Base-by-base conservation (phyloP, 2,113 vertebrate genomes). In the Cynocephalus volans region DNA sequence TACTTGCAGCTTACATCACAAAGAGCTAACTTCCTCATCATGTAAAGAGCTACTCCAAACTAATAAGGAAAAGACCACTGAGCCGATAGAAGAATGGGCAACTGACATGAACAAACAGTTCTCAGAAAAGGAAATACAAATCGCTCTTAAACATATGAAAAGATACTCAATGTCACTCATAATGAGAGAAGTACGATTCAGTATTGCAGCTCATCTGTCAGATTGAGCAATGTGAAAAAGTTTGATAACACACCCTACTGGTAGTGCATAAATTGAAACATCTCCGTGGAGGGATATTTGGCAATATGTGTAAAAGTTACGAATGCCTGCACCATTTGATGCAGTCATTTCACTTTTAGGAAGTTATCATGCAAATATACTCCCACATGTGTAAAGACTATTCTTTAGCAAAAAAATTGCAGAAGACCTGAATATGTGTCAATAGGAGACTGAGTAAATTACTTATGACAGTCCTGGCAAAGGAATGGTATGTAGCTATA, bases 341-440 rank as follows among this genome's bases (percentile, higher is more conserved):
- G 41, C 13, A 80, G 28, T 18, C 52, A 36, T 54, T 79, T 24
- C 3, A 80, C 21, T 85, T 79, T 93, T 70, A 97, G 54, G 15
- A 92, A 94, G 94, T 88, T 88, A 69, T 87, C 31, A 70, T 41
- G 41, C 23, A 88, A 93, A 91, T 70, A 60, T 60, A 79, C 41
- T 72, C 52, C 7, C 23, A 95, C 52, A 41, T 28, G 11, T 92
- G n/a, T 86, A 95, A 82, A 77, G 62, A 65, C 65, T 62, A 90
- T 85, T 88, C 23, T 90, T 93, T 69, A 86, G 52, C 73, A 70
- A 92, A 88, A 88, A 89, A 5, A 64, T 58, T 75, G 52, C 36
- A 14, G 75, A 80, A 92, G 56, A 81, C 72, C 50, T 88, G 67
- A 80, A 72, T 65, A 88, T 48, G 65, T 88, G 36, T 92, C 72